Conservation (phyloP, 2,888 invertebrate species). For the Auanema sp. region DNA sequence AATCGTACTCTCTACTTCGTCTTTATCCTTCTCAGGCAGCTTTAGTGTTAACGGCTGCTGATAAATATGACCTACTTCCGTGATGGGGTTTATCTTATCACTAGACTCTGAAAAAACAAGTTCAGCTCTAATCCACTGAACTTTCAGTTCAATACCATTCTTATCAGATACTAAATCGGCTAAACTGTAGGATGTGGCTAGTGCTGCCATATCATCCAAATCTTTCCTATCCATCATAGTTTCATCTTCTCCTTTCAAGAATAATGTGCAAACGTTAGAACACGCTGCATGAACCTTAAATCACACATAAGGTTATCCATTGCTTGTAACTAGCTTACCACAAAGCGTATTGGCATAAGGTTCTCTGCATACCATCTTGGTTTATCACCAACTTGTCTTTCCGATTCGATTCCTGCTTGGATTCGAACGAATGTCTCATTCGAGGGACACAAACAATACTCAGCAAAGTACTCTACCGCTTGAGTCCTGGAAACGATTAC, state of each 20-base stretch:
- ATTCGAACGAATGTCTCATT: slow-evolving; percentile 96
- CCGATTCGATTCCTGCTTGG: slow-evolving; percentile 91
- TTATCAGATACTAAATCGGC: no score
- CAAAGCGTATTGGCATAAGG: slow-evolving; percentile 85
- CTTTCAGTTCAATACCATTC: neutral
- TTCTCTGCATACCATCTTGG: slow-evolving; percentile 91
- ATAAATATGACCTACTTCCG: slow-evolving; percentile 73
- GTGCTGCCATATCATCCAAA: neutral
- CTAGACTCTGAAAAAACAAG: slow-evolving; percentile 11
- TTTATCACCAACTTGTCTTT: slow-evolving; percentile 93
- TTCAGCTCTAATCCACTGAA: no score
- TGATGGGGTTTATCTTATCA: slow-evolving; percentile 54
- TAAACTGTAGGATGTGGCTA: no score
- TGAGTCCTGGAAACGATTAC: slow-evolving; percentile 64
- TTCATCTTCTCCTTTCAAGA: neutral
- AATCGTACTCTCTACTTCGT: slow-evolving; percentile 52
- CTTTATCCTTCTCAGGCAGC: slow-evolving; percentile 71
- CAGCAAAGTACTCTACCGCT: slow-evolving; percentile 97
- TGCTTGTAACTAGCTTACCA: slow-evolving; percentile 72
- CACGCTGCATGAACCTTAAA: no score
- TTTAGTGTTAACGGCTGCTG: slow-evolving; percentile 86
- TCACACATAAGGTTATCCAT: neutral
- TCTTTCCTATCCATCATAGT: neutral
- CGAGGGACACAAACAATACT: slow-evolving; percentile 94
- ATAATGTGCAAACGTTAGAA: no score